These are phyloP conservation scores for Florisuga fusca DNA, from an alignment of 2,797 vertebrate species.

Conservation along the genomic window DNA sequence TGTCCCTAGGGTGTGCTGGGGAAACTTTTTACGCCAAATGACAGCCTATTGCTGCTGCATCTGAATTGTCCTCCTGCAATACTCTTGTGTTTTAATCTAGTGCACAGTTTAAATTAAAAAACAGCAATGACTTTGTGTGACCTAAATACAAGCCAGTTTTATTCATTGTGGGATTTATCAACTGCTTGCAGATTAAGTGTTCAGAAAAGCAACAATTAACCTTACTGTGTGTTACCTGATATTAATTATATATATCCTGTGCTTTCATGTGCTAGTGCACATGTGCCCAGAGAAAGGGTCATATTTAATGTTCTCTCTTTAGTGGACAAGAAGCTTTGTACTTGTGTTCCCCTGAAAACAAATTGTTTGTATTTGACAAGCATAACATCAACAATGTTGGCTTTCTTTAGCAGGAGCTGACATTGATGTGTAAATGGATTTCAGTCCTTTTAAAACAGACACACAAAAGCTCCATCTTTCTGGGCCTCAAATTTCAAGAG, in stretches of 20 bases:
- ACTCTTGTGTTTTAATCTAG: conserved; percentile 79
- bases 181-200: conserved; percentile 77
- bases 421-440: conserved; percentile 67
- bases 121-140: conserved; percentile 82
- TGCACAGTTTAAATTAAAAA: conserved; percentile 78
- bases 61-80: conserved; percentile 75
- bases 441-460: conserved; percentile 59
- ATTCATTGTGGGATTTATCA: conserved; percentile 79
- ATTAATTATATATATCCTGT: conserved; percentile 73
- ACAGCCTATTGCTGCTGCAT: conserved; percentile 73
- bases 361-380: conserved; percentile 74
- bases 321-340: conserved; percentile 61
- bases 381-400: conserved; percentile 48
- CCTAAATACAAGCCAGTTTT: conserved; percentile 78
- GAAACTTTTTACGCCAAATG: conserved; percentile 79
- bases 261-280: conserved; percentile 36
- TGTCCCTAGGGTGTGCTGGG: conserved; percentile 77
- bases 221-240: conserved; percentile 72
- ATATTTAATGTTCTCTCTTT: conserved; percentile 62
- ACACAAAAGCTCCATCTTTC: conserved; percentile 59
- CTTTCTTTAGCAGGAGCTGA: conserved; percentile 59
- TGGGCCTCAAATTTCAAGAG: conserved; percentile 53
- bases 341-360: conserved; percentile 66
- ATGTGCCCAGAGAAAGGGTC: conserved; percentile 38
- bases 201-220: conserved; percentile 80